Conservation (phyloP, 2,888 invertebrate genomes). For the Agrilus cyanescens region DNA sequence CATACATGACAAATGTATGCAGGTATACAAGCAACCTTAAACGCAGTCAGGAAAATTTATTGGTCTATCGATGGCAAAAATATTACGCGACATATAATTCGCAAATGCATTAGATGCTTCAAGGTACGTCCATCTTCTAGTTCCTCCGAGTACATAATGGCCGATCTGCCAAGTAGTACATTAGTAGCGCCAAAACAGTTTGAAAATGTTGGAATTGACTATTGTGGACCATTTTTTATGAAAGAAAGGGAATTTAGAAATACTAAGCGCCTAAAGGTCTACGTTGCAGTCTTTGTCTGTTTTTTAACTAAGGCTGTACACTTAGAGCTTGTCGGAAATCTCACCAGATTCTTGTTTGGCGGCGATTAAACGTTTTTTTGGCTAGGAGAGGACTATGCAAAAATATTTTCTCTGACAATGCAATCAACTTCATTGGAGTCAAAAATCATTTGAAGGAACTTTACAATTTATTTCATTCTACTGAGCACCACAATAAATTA, state of each 20-base stretch:
- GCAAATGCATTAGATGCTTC: constrained; percentile 9
- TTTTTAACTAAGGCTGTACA: too few relatives aligned
- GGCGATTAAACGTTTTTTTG: constrained; percentile 11
- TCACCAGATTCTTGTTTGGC: too few relatives aligned
- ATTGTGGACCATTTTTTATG: too few relatives aligned
- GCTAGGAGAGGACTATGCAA: constrained; percentile 9
- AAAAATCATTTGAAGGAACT: too few relatives aligned
- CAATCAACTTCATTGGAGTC: constrained; percentile 12
- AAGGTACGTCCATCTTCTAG: constrained; percentile 4
- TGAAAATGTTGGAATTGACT: constrained; percentile 21
- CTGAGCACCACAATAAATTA: too few relatives aligned
- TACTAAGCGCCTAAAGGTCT: too few relatives aligned
- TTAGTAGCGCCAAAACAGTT: constrained; percentile 18
- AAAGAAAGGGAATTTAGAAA: too few relatives aligned
- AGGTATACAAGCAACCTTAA: constrained; percentile 10
- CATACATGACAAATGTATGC: constrained; percentile 7
- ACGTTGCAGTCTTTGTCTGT: too few relatives aligned
- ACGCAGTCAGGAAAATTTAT: constrained; percentile 7
- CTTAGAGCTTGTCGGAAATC: constrained; percentile 13
- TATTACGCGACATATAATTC: constrained; percentile 5
- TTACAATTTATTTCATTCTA: too few relatives aligned
- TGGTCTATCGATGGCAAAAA: constrained; percentile 8
- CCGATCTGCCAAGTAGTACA: constrained; percentile 18
- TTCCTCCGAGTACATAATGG: constrained; percentile 15
- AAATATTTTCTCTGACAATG: constrained; percentile 13